phyloP scores from a whole-genome alignment of 2,888 invertebrate genomes.

The Orchesella flavescens region DNA sequence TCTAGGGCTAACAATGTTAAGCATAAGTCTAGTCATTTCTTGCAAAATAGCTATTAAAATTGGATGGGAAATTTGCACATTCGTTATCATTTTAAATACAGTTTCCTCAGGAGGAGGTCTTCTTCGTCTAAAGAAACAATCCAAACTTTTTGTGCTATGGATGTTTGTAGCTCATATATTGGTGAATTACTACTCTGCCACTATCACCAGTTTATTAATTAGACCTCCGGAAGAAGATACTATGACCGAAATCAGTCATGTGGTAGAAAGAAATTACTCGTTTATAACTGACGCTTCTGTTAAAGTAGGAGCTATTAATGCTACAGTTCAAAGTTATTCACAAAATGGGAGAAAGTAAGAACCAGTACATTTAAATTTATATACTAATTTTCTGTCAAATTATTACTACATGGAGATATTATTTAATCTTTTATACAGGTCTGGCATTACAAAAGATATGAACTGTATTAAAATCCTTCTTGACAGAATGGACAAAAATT shows the following conservation, averaged over 20 bases:
- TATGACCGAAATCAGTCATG: background rate
- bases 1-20: background rate
- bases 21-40: background rate
- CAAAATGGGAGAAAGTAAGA: too few species aligned
- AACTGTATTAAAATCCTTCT: too few species aligned
- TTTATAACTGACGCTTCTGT: background rate
- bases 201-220: slow-evolving; percentile 4
- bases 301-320: background rate
- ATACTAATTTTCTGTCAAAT: too few species aligned
- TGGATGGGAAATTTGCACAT: too few species aligned
- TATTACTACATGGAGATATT: too few species aligned
- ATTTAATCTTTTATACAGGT: too few species aligned
- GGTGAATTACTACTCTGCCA: slow-evolving; percentile 13
- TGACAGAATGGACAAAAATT: too few species aligned
- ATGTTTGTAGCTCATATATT: background rate
- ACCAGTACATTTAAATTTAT: too few species aligned
- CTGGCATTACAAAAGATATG: too few species aligned
- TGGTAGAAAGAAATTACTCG: slow-evolving; percentile 1
- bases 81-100: background rate
- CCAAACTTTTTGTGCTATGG: background rate
- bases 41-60: too few species aligned
- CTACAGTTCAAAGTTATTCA: background rate
- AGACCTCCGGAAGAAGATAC: slow-evolving; percentile 9
- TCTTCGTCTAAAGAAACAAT: background rate
- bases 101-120: background rate